These are phyloP conservation scores for Rhodinocichla rosea DNA, from an alignment of 2,113 vertebrate genomes.

Conservation along the genomic window DNA sequence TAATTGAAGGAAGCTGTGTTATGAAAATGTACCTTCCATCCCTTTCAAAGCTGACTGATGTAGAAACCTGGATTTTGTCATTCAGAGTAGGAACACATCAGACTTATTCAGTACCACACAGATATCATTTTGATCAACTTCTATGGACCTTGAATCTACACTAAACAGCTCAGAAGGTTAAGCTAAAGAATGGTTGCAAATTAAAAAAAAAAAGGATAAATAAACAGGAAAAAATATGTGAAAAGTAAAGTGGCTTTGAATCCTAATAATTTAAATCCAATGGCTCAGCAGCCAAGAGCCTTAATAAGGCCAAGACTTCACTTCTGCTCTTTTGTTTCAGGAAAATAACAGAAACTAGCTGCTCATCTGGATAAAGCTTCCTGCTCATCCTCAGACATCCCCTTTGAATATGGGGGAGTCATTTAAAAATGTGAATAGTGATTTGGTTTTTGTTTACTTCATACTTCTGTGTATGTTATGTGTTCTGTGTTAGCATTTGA, in stretches of 20 bases:
- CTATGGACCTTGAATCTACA: not conserved
- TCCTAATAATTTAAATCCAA: not conserved
- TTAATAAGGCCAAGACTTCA: not conserved
- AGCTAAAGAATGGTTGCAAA: not conserved
- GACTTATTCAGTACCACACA: not conserved
- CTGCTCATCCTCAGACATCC: not conserved
- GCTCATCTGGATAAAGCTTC: not conserved
- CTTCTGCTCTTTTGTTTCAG: not conserved
- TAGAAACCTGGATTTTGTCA: not conserved
- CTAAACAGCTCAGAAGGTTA: not conserved
- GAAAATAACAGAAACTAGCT: not conserved
- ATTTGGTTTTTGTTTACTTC: fast-evolving
- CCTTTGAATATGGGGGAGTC: not conserved
- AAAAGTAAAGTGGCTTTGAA: not conserved
- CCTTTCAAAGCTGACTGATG: not conserved
- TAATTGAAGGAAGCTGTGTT: not conserved
- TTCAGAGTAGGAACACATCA: not conserved
- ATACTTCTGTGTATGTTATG: not conserved
- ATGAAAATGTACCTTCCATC: not conserved
- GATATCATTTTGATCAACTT: not conserved
- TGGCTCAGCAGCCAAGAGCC: not conserved
- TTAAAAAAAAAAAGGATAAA: no score
- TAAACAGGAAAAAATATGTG: fast-evolving
- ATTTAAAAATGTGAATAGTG: not conserved
- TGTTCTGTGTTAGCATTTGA: not conserved